Evolutionary conservation across 2,113 vertebrate genomes (phyloP), one percentile per base, ranked within the genome.

Genomic region (Atlantisia rogersi): DNA sequence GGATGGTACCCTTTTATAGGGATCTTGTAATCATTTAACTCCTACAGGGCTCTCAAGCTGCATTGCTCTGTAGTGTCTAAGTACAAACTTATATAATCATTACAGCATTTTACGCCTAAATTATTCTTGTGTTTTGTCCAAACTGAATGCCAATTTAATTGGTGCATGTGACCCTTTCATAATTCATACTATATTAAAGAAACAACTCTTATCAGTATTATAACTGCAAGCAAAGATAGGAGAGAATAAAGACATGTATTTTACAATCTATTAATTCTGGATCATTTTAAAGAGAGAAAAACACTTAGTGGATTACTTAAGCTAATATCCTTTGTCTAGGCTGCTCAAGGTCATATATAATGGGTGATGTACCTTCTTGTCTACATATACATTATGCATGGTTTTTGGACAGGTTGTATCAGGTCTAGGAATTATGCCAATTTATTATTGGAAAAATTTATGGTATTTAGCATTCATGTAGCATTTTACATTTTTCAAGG

Each of bases 351-450:
- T 79, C 68, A 48, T 59, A 9, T 69, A 35, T 84, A 95, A 96
- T 96, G 69, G 63, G 89, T 91, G 92, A 75, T 86, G 76, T 84
- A 64, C 76, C 42, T 90, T 86, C 91, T 63, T 94, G 92, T 92
- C 92, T 92, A 86, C 9, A 5, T 22, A 67, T 92, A 76, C 64
- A 90, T 94, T 92, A 92, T 79, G 48, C 76, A 75, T 53, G 12
- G 7, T 3, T 71, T 76, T 92, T 84, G 83, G 82, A 75, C 69
- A 68, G 74, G 56, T n/a, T 74, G 58, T 82, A 93, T 96, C 88
- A 82, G 82, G 62, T 81, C 88, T 86, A 92, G 88, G 90, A 92
- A 84, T 89, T 31, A 65, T 50, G 76, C 92, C 88, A 94, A 53
- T 86, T 88, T 67, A 75, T 81, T 86, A 81, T 46, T 88, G 48